Percentiles rank a stretch among this genome's conserved stretches.
Conservation (phyloP, 2,797 vertebrate genomes). For the Botia almorhae region DNA sequence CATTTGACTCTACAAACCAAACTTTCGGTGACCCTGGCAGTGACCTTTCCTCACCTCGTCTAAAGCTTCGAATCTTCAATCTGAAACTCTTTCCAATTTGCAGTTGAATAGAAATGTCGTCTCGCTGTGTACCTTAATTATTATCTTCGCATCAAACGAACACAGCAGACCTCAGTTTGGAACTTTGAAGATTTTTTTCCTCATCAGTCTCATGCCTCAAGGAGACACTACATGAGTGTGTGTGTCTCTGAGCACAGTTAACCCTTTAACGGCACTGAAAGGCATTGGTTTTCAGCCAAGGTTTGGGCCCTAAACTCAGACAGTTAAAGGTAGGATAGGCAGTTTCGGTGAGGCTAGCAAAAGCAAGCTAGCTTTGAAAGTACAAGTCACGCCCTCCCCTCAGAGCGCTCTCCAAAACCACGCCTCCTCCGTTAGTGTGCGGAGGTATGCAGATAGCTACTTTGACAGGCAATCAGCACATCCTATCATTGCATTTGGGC, state of each 20-base stretch:
- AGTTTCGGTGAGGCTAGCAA: too few relatives aligned
- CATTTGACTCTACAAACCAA: slow-evolving; percentile 32
- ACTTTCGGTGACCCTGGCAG: slow-evolving; percentile 38
- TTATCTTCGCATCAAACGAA: slow-evolving; percentile 77
- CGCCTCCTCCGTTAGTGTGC: too few relatives aligned
- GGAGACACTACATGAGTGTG: slow-evolving; percentile 59
- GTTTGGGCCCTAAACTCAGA: slow-evolving; percentile 62
- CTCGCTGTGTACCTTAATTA: slow-evolving; percentile 71
- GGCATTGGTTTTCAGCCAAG: not conserved
- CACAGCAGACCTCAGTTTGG: slow-evolving; percentile 66
- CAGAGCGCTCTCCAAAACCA: too few relatives aligned
- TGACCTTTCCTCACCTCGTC: slow-evolving; percentile 11
- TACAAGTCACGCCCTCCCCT: too few relatives aligned
- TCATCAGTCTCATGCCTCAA: slow-evolving; percentile 68
- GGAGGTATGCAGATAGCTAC: too few relatives aligned
- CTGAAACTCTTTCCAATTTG: slow-evolving; percentile 39
- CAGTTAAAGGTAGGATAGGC: slow-evolving; percentile 46
- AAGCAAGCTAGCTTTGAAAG: too few relatives aligned
- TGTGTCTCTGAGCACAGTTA: slow-evolving; percentile 62
- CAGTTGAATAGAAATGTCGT: slow-evolving; percentile 53
- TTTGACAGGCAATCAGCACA: too few relatives aligned
- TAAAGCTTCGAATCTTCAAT: slow-evolving; percentile 19
- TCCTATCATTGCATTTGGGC: too few relatives aligned
- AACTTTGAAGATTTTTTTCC: slow-evolving; percentile 74
- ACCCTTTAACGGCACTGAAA: slow-evolving; percentile 55